Conservation (phyloP, 2,113 vertebrate species). For the Phalacrocorax aristotelis region DNA sequence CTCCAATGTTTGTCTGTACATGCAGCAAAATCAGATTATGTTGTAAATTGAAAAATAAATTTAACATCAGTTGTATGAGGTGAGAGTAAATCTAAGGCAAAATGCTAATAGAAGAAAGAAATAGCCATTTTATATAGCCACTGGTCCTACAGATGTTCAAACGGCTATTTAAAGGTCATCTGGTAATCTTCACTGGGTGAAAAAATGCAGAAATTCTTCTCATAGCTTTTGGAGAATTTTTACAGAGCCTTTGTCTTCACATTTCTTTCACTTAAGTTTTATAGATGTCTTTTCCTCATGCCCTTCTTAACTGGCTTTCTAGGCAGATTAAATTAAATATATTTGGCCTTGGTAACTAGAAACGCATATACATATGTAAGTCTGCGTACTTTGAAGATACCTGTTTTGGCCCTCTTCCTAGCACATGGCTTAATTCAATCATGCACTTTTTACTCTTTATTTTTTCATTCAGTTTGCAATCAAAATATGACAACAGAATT, state of each 20-base stretch:
- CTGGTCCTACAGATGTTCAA: not conserved
- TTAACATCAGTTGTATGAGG: not conserved
- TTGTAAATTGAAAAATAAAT: not conserved
- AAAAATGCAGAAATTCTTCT: not conserved
- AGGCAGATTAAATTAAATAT: not conserved
- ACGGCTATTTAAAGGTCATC: not conserved
- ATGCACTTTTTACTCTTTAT: not conserved
- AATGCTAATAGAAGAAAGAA: not conserved
- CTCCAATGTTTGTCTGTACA: not conserved
- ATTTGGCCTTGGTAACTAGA: not conserved
- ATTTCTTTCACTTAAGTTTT: not conserved
- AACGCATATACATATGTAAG: not conserved
- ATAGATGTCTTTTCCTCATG: not conserved
- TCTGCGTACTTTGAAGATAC: not conserved
- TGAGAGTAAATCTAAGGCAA: not conserved
- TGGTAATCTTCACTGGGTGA: not conserved
- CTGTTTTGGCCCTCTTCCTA: not conserved
- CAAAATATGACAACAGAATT: not conserved
- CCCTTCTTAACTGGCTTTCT: not conserved
- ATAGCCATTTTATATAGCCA: not conserved
- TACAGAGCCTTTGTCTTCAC: not conserved
- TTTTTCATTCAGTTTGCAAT: not conserved
- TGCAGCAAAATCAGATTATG: not conserved
- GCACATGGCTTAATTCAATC: not conserved
- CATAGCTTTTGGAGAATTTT: not conserved